A percentile compares a stretch with the other conserved stretches of the same genome.
Evolutionary conservation across 1,140 invertebrate genomes (phyloP).

Genomic region (Hormaphis cornu): DNA sequence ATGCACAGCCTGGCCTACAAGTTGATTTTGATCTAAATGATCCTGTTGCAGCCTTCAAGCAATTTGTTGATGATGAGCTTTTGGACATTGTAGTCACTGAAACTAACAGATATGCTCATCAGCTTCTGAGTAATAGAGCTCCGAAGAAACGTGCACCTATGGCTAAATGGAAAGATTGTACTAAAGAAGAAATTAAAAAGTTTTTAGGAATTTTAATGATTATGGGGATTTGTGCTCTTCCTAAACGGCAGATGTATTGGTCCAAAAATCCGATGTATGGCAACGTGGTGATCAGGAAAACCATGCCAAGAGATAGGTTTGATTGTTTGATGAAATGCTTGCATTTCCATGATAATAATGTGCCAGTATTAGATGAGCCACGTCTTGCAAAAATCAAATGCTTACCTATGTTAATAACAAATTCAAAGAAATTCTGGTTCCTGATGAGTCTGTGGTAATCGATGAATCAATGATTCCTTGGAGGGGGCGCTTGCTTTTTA

Average conservation of each 20-base stretch:
- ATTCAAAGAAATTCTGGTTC: slow-evolving; percentile 36
- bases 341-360: slow-evolving; percentile 39
- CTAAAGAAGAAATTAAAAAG: slow-evolving; percentile 31
- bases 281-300: slow-evolving; percentile 26
- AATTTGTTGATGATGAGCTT: slow-evolving; percentile 23
- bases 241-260: slow-evolving; percentile 30
- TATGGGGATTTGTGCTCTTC: slow-evolving; percentile 31
- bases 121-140: not conserved
- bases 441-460: slow-evolving; percentile 38
- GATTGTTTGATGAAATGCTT: slow-evolving; percentile 38
- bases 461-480: slow-evolving; percentile 41
- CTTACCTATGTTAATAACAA: slow-evolving; percentile 35
- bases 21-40: not conserved
- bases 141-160: not conserved
- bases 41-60: not conserved
- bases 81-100: slow-evolving; percentile 27
- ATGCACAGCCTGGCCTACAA: not conserved
- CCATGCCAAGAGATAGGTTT: slow-evolving; percentile 40
- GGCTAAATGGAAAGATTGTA: slow-evolving; percentile 24
- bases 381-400: slow-evolving; percentile 37
- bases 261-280: slow-evolving; percentile 27
- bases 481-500: slow-evolving; percentile 39
- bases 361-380: slow-evolving; percentile 33
- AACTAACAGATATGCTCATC: slow-evolving; percentile 29
- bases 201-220: slow-evolving; percentile 32